Evolutionary conservation across 2,113 vertebrate species (phyloP).

Genomic region (Microtus ochrogaster): DNA sequence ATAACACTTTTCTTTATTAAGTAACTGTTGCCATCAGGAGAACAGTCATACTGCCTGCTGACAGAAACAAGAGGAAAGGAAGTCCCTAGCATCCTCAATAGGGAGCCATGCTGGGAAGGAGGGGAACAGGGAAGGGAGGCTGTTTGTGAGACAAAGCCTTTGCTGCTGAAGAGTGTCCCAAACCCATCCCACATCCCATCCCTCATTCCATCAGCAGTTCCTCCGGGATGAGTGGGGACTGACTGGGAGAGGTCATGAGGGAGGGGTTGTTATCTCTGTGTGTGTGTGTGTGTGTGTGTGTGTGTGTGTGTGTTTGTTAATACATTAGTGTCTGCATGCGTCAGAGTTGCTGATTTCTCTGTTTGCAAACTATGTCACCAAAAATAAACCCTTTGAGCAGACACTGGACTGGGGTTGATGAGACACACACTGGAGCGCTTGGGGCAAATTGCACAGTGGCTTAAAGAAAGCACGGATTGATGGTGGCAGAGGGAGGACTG

Average conservation of each 20-base stretch:
- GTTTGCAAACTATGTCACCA: conserved; percentile 43
- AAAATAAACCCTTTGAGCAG: not conserved
- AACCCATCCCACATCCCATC: too few relatives aligned
- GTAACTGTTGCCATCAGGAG: conserved; percentile 1
- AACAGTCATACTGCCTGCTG: not conserved
- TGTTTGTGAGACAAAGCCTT: not conserved
- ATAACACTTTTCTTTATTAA: conserved; percentile 35
- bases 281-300: not conserved
- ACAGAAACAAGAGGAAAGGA: not conserved
- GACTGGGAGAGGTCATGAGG: not conserved
- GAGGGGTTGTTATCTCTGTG: not conserved
- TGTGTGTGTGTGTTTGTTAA: not conserved
- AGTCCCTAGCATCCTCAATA: not conserved
- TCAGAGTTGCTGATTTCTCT: not conserved
- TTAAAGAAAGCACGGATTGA: not conserved
- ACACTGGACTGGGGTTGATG: conserved; percentile 24
- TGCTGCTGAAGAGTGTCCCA: not conserved
- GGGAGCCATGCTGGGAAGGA: not conserved
- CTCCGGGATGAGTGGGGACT: too few relatives aligned
- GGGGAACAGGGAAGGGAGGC: not conserved
- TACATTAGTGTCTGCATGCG: not conserved
- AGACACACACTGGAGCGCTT: not conserved
- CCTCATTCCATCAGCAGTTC: not conserved
- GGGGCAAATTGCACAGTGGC: not conserved
- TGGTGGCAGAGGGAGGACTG: not conserved